phyloP scores from a whole-genome alignment of 2,113 vertebrate species.

The Conger conger region DNA sequence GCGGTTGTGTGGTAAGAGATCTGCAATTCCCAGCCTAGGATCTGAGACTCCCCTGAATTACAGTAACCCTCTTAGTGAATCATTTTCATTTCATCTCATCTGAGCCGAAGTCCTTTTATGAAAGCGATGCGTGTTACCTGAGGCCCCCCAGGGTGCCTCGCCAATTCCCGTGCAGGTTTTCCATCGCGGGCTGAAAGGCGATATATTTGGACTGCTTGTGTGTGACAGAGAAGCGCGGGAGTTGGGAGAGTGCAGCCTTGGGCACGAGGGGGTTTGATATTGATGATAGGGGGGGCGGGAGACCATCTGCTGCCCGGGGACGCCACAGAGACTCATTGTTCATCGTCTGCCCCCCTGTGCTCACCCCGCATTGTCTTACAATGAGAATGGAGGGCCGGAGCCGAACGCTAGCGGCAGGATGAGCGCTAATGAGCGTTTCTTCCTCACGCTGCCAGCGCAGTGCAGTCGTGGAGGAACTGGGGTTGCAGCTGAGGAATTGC shows the following conservation, averaged over 20 bases:
- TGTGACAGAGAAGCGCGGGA: constrained; percentile 16
- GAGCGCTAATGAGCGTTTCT: not conserved
- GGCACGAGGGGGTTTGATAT: constrained; percentile 31
- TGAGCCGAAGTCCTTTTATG: not conserved
- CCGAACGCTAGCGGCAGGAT: not conserved
- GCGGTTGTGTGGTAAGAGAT: not conserved
- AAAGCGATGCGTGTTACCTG: not conserved
- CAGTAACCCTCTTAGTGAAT: not conserved
- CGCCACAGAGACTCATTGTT: constrained; percentile 16
- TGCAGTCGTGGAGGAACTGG: too few species aligned
- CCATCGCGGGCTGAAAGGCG: not conserved
- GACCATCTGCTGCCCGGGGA: constrained; percentile 24
- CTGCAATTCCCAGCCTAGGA: not conserved
- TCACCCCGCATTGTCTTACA: not conserved
- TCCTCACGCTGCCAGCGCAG: too few species aligned
- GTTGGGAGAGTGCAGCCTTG: not conserved
- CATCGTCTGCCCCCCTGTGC: not conserved
- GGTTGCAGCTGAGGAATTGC: too few species aligned
- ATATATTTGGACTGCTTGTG: constrained; percentile 19
- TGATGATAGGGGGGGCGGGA: constrained; percentile 24
- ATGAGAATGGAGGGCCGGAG: not conserved
- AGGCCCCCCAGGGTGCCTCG: not conserved
- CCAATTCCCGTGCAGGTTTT: not conserved
- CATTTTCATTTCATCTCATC: not conserved
- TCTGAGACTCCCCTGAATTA: not conserved